Evolutionary conservation across 2,888 invertebrate species (phyloP), one percentile per base, ranked within the genome.

Genomic region (Vannuccia rotundouncinata): DNA sequence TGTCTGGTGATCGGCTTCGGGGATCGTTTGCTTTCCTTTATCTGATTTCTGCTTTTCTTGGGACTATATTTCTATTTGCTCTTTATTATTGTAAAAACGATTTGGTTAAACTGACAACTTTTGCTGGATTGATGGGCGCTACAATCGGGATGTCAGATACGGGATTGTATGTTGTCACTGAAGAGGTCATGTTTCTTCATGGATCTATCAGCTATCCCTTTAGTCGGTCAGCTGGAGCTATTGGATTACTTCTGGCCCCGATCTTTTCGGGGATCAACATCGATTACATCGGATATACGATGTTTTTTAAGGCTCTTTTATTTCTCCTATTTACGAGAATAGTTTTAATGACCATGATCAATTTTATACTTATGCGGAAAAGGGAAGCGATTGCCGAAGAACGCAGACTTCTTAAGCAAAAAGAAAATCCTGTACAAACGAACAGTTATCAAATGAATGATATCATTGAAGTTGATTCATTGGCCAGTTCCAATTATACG

Each of bases 181-280:
- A 81, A 29, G 81, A 81, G 60, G 29, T 81, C 25, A 82, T 59
- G 74, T 31, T 81, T 0, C 59, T 81, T 31, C 77, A 81, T 31
- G 81, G 81, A 17, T 81, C 81, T n/a, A 66, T 81, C 17, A 31
- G 81, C 5, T 81, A 60, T 30, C 81, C 81, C 22, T 59, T 82
- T 66, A 81, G 60, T 29, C 76, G 78, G 5, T 77, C 82, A 77
- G 29, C 66, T 22, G 81, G 29, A n/a, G 81, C 59, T 2, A 28
- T 81, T n/a, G 81, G 81, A 13, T 82, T 81, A 81, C 25, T 81
- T 5, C 29, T 81, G 2, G 81, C 81, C 22, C 81, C 81, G 17
- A 13, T 82, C n/a, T 31, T 81, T 10, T 81, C 81, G 22, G 81
- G 81, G 1, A 29, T 45, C 59, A 2, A 77, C 28, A 81, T 81